Conservation (phyloP, 1,140 invertebrate genomes). For the Drosophila melanica region DNA sequence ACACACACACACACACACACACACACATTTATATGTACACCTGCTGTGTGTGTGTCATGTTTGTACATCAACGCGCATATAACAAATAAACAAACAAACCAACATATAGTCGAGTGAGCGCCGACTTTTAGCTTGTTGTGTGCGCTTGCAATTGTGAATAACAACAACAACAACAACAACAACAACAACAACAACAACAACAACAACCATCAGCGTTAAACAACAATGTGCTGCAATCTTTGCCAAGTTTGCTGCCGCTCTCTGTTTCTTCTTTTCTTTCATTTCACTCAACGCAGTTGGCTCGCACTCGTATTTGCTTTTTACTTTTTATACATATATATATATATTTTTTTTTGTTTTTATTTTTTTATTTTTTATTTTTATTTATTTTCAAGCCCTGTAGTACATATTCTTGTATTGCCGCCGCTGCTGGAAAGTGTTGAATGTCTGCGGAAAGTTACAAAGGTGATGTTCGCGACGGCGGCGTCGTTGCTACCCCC, state of each 20-base stretch:
- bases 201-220: conserved; percentile 40
- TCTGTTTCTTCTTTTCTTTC: conserved; percentile 20
- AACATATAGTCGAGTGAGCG: conserved; percentile 38
- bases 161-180: conserved; percentile 43
- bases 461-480: conserved; percentile 63
- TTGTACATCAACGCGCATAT: conserved; percentile 64
- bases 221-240: conserved; percentile 66
- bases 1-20: conserved; percentile 12
- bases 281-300: conserved; percentile 41
- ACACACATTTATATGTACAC: conserved; percentile 20
- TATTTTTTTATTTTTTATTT: conserved; percentile 44
- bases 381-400: conserved; percentile 30
- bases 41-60: conserved; percentile 54
- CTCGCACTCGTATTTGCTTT: conserved; percentile 56
- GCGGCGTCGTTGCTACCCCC: conserved; percentile 11
- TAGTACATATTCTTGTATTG: conserved; percentile 52
- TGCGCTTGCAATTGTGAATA: conserved; percentile 64
- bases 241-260: conserved; percentile 39
- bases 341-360: background rate
- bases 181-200: conserved; percentile 31
- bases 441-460: conserved; percentile 70
- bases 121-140: conserved; percentile 59
- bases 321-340: conserved; percentile 28
- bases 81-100: conserved; percentile 61
- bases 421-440: conserved; percentile 55